Percentiles rank a stretch among this genome's conserved stretches.
These are phyloP conservation scores for Microtus richardsoni DNA, from an alignment of 2,113 vertebrate species.

Conservation along the genomic window DNA sequence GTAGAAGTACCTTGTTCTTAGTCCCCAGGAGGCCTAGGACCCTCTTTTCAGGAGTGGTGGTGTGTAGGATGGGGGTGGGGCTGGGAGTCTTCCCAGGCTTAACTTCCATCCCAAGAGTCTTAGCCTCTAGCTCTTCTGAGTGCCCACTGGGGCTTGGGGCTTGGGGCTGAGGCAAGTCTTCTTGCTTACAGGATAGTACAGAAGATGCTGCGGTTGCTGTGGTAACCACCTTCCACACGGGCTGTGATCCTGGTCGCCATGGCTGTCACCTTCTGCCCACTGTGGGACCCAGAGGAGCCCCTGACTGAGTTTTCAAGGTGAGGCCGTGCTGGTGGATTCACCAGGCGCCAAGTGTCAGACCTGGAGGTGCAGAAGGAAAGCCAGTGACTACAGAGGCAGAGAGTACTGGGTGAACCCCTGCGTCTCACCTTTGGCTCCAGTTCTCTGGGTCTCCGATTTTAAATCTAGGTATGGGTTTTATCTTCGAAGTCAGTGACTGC, in stretches of 20 bases:
- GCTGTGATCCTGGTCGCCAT: constrained; percentile 91
- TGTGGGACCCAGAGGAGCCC: constrained; percentile 81
- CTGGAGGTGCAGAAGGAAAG: constrained; percentile 68
- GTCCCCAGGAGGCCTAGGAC: not conserved
- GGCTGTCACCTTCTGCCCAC: constrained; percentile 86
- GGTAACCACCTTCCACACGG: constrained; percentile 91
- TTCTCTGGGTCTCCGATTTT: not conserved
- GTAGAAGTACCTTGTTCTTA: not conserved
- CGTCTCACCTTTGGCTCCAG: not conserved
- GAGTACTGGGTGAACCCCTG: not conserved
- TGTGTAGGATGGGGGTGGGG: not conserved
- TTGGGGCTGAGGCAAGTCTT: not conserved
- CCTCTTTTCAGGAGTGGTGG: not conserved
- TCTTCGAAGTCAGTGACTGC: not conserved
- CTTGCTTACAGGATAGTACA: constrained; percentile 90
- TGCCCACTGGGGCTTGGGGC: not conserved
- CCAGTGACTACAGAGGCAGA: not conserved
- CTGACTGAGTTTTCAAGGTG: constrained; percentile 83
- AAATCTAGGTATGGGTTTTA: not conserved
- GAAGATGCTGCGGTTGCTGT: constrained; percentile 90
- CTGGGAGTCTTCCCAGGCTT: not conserved
- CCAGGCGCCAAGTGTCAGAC: constrained; percentile 87
- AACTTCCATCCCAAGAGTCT: not conserved
- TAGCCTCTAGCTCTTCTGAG: not conserved
- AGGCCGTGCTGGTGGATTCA: constrained; percentile 91